Percentiles rank a stretch among this genome's conserved stretches.
Conservation (phyloP, 2,113 vertebrate species). For the Plotosus lineatus region DNA sequence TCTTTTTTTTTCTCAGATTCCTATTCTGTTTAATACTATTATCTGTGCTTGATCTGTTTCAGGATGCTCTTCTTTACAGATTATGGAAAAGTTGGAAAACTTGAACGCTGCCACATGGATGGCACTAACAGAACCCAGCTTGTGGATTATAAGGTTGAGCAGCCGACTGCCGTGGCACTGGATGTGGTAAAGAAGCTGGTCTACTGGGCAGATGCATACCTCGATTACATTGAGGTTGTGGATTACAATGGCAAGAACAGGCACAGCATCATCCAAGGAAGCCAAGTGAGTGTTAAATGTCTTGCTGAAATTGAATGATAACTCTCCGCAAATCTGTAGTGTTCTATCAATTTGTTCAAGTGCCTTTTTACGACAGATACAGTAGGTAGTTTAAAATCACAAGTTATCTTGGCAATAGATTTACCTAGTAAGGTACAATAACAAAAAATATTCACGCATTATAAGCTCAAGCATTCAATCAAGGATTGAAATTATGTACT, state of each 20-base stretch:
- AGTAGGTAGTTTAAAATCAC: slow-evolving; percentile 30
- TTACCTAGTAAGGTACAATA: background rate
- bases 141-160: slow-evolving; percentile 85
- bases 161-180: slow-evolving; percentile 87
- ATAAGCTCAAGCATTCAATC: no score
- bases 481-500: no score
- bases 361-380: background rate
- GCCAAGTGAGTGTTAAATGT: slow-evolving; percentile 79
- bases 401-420: slow-evolving; percentile 5
- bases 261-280: slow-evolving; percentile 83
- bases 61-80: slow-evolving; percentile 99
- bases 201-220: slow-evolving; percentile 94
- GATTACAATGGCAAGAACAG: slow-evolving; percentile 92
- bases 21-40: slow-evolving; percentile 13
- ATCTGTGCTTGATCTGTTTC: slow-evolving; percentile 59
- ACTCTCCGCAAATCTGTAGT: slow-evolving; percentile 4
- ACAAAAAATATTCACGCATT: no score
- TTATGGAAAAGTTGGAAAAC: slow-evolving; percentile 87
- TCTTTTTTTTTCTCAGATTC: slow-evolving; percentile 11
- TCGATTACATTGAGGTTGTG: slow-evolving; percentile 91
- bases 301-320: background rate
- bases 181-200: slow-evolving; percentile 91
- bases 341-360: background rate
- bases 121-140: slow-evolving; percentile 90
- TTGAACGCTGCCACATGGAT: slow-evolving; percentile 96